phyloP scores from a whole-genome alignment of 92 coral and sea anemone genomes.

The Porites divaricata region DNA sequence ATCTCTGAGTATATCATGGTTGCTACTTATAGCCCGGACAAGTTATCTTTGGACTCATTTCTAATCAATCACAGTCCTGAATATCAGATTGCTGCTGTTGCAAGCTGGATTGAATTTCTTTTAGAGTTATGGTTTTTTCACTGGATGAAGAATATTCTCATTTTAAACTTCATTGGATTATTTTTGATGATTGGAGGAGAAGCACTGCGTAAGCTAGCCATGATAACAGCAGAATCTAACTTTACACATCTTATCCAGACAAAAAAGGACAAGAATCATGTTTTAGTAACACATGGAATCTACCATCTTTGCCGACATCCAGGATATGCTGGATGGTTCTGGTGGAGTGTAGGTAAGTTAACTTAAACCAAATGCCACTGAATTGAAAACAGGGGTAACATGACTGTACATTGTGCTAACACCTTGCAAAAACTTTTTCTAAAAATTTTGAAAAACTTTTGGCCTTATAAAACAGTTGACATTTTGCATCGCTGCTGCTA shows the following conservation, averaged over 20 bases:
- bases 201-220: constrained; percentile 83
- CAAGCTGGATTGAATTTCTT: constrained; percentile 90
- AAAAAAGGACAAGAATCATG: constrained; percentile 78
- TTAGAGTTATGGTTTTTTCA: constrained; percentile 87
- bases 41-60: constrained; percentile 84
- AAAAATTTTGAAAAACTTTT: no score
- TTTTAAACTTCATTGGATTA: constrained; percentile 70
- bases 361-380: neutral
- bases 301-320: constrained; percentile 89
- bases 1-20: constrained; percentile 94
- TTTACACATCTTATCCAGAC: constrained; percentile 88
- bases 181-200: constrained; percentile 84
- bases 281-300: constrained; percentile 83
- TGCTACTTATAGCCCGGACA: constrained; percentile 82
- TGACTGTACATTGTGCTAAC: no score
- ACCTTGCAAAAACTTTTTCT: no score
- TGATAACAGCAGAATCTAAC: constrained; percentile 95
- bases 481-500: no score
- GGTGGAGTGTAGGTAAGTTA: constrained; percentile 95
- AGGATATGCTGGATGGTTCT: constrained; percentile 98
- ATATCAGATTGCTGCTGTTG: constrained; percentile 89
- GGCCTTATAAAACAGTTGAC: no score
- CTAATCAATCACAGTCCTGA: constrained; percentile 91
- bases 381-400: no score
- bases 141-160: constrained; percentile 58